Percentiles rank a stretch among this genome's conserved stretches.
Evolutionary conservation across 2,113 vertebrate genomes (phyloP).

Genomic region (western clawed frog (Xenopus tropicalis)): DNA sequence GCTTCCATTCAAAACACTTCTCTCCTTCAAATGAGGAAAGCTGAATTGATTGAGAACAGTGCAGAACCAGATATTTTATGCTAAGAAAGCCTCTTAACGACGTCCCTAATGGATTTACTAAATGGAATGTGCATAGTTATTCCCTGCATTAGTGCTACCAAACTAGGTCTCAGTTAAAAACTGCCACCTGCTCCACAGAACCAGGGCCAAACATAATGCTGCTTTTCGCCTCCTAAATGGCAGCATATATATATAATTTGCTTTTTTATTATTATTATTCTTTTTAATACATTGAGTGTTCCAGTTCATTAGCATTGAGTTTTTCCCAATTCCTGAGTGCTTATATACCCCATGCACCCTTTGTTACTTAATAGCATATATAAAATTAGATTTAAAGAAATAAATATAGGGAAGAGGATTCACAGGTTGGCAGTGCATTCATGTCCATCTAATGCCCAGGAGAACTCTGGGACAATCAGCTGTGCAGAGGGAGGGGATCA

Average conservation of each 20-base stretch:
- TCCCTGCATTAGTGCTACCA: constrained; percentile 36
- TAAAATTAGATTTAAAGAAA: constrained; percentile 31
- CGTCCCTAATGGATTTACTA: constrained; percentile 29
- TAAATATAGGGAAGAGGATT: constrained; percentile 30
- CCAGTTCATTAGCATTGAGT: constrained; percentile 1
- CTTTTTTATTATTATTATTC: neutral
- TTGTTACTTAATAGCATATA: constrained; percentile 26
- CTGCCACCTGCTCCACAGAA: neutral
- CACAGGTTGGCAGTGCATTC: constrained; percentile 39
- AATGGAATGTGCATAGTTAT: constrained; percentile 38
- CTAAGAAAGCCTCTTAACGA: constrained; percentile 12
- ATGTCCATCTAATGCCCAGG: constrained; percentile 34
- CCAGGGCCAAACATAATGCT: too few relatives aligned
- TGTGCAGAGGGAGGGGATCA: constrained; percentile 16
- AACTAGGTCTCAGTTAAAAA: neutral
- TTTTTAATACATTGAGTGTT: neutral
- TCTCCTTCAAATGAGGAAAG: constrained; percentile 17
- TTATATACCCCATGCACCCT: constrained; percentile 22
- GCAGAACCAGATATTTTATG: constrained; percentile 15
- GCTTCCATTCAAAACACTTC: constrained; percentile 5
- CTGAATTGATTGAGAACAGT: neutral
- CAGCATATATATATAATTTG: neutral
- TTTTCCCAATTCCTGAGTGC: constrained; percentile 9
- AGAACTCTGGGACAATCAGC: constrained; percentile 11
- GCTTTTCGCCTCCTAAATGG: neutral